Percentiles rank a stretch among this genome's conserved stretches.
Conservation (phyloP, 2,113 vertebrate genomes). For the Macroglossus sobrinus region DNA sequence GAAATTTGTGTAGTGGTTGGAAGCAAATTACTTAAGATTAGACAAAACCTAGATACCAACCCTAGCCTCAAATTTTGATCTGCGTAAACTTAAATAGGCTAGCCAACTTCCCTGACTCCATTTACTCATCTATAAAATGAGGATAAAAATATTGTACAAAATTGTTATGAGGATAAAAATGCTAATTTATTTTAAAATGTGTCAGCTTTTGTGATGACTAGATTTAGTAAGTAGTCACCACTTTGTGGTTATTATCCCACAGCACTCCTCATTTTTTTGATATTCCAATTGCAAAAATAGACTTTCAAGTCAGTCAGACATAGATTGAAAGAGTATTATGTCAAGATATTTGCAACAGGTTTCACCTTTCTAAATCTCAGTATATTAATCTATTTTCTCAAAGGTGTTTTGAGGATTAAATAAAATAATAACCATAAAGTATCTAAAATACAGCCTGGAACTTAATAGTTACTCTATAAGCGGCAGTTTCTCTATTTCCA, state of each 20-base stretch:
- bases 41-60: not conserved
- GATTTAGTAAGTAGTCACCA: not conserved
- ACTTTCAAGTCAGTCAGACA: not conserved
- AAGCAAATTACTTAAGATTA: not conserved
- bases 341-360: not conserved
- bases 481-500: not conserved
- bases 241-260: not conserved
- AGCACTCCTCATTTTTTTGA: not conserved
- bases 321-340: not conserved
- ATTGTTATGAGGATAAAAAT: not conserved
- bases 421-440: not conserved
- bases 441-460: not conserved
- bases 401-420: not conserved
- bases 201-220: not conserved
- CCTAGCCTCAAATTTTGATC: not conserved
- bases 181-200: not conserved
- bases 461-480: not conserved
- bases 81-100: not conserved
- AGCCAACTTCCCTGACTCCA: not conserved
- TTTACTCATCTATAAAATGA: not conserved
- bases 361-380: not conserved
- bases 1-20: not conserved
- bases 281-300: not conserved
- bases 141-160: not conserved
- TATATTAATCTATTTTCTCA: slow-evolving; percentile 25